These are phyloP conservation scores for Drosophila nigromelanica DNA, from an alignment of 1,140 invertebrate species.

Conservation along the genomic window DNA sequence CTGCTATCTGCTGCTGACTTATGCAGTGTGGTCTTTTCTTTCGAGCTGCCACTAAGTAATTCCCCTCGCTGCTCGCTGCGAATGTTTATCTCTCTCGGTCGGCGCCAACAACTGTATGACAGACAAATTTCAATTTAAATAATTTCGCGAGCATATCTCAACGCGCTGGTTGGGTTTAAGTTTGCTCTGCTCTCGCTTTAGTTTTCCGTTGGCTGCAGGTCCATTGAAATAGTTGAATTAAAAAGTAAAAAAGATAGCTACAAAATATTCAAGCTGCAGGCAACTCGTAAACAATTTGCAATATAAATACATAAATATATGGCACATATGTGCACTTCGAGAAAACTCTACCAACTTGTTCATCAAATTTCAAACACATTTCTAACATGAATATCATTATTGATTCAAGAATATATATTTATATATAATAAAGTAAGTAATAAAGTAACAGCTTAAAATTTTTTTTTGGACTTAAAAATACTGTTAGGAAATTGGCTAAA, in stretches of 20 bases:
- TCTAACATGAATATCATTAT: too few relatives aligned
- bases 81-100: conserved; percentile 52
- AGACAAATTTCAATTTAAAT: conserved; percentile 79
- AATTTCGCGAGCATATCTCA: conserved; percentile 61
- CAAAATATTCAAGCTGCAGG: conserved; percentile 63
- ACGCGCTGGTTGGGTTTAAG: not conserved
- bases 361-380: too few relatives aligned
- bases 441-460: too few relatives aligned
- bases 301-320: conserved; percentile 54
- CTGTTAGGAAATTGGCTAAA: too few relatives aligned
- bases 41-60: conserved; percentile 24
- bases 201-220: conserved; percentile 1
- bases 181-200: not conserved
- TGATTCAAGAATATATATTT: too few relatives aligned
- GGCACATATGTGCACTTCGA: conserved; percentile 6
- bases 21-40: conserved; percentile 37
- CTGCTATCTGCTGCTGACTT: conserved; percentile 19
- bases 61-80: conserved; percentile 19
- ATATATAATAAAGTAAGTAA: too few relatives aligned
- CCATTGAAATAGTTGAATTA: conserved; percentile 56
- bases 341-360: too few relatives aligned
- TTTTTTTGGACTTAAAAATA: too few relatives aligned
- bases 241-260: conserved; percentile 29
- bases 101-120: conserved; percentile 66
- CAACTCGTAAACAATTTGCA: conserved; percentile 71